phyloP scores from a whole-genome alignment of 2,888 invertebrate genomes.

The Hydropsyche betteni region DNA sequence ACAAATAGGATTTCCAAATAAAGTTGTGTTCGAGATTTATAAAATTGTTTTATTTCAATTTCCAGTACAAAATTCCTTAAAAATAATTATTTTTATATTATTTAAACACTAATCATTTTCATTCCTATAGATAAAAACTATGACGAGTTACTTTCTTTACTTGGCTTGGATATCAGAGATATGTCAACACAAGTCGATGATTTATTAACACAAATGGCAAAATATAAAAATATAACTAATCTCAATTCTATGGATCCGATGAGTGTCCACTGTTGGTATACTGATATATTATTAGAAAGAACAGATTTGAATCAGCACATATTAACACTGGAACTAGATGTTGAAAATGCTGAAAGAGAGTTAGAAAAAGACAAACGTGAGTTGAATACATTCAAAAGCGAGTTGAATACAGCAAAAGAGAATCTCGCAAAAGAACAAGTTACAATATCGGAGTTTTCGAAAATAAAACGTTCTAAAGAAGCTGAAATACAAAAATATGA shows the following conservation, averaged over 20 bases:
- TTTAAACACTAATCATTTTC: neutral
- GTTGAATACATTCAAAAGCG: slow-evolving; percentile 53
- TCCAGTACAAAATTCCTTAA: neutral
- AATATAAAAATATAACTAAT: slow-evolving; percentile 54
- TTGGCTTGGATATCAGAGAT: slow-evolving; percentile 58
- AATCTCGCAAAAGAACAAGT: slow-evolving; percentile 55
- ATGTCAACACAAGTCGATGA: slow-evolving; percentile 60
- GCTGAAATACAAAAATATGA: slow-evolving; percentile 61
- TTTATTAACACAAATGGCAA: slow-evolving; percentile 55
- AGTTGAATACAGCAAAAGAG: slow-evolving; percentile 57
- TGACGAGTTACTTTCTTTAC: slow-evolving; percentile 54
- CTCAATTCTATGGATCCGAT: slow-evolving; percentile 57
- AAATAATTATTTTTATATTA: neutral
- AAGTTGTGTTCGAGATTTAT: too few relatives aligned
- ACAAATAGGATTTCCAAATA: too few relatives aligned
- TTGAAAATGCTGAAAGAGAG: slow-evolving; percentile 57
- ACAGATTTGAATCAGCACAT: slow-evolving; percentile 60
- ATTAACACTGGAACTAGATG: slow-evolving; percentile 59
- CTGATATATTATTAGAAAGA: slow-evolving; percentile 55
- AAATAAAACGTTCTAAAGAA: slow-evolving; percentile 59
- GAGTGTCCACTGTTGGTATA: slow-evolving; percentile 57
- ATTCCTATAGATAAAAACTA: slow-evolving; percentile 43
- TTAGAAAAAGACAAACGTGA: slow-evolving; percentile 59
- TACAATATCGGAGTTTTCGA: slow-evolving; percentile 59
- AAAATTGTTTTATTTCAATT: too few relatives aligned